Evolutionary conservation across 2,797 vertebrate genomes (phyloP).

Genomic region (Falco biarmicus): DNA sequence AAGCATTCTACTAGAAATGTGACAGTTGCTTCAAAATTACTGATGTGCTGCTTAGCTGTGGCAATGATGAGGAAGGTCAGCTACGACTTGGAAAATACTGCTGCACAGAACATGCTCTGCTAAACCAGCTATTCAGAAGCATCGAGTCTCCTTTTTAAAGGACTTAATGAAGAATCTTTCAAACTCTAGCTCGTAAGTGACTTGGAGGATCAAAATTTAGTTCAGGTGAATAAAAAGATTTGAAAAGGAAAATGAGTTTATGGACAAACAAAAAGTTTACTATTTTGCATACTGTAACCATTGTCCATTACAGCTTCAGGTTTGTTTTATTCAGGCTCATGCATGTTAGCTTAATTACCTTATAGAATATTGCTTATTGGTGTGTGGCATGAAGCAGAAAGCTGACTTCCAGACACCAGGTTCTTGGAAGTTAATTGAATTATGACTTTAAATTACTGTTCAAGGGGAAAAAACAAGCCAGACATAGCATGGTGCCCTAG

Average conservation of each 20-base stretch:
- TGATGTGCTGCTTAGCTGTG: not conserved
- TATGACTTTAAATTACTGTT: not conserved
- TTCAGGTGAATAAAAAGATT: not conserved
- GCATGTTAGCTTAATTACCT: not conserved
- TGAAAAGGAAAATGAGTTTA: not conserved
- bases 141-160: not conserved
- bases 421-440: not conserved
- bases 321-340: not conserved
- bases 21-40: not conserved
- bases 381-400: not conserved
- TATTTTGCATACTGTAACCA: not conserved
- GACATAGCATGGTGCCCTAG: not conserved
- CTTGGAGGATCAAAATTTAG: not conserved
- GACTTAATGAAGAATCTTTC: not conserved
- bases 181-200: slow-evolving; percentile 30
- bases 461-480: not conserved
- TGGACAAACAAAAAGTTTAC: not conserved
- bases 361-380: not conserved
- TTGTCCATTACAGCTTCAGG: not conserved
- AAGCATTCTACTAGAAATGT: not conserved
- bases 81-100: not conserved
- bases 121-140: not conserved
- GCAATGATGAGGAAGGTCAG: not conserved
- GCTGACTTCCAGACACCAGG: not conserved
- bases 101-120: slow-evolving; percentile 4